phyloP scores from a whole-genome alignment of 2,113 vertebrate species.

The Pangasianodon hypophthalmus region DNA sequence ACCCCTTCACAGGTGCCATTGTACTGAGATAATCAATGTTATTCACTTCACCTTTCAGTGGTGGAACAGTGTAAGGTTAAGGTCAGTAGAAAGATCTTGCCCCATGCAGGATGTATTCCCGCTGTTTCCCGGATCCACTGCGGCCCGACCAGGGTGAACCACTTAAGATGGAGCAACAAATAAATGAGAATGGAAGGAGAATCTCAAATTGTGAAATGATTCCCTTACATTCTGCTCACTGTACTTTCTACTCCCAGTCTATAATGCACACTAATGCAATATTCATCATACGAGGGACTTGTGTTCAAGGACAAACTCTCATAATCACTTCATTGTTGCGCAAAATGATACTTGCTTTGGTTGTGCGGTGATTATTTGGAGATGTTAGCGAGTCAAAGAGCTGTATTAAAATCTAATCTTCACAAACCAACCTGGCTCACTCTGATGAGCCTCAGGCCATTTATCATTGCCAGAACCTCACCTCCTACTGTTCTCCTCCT shows the following conservation, averaged over 20 bases:
- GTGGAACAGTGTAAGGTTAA: background rate
- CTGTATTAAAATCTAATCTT: conserved; percentile 81
- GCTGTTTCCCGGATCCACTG: background rate
- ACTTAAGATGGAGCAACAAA: background rate
- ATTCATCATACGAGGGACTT: conserved; percentile 44
- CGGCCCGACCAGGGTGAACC: background rate
- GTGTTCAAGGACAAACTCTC: conserved; percentile 69
- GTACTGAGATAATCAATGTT: no score
- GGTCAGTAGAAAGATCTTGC: background rate
- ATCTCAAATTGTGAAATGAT: background rate
- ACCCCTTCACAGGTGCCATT: no score
- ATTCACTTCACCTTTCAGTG: no score
- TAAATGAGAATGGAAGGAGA: background rate
- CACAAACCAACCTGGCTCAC: conserved; percentile 75
- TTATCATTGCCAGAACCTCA: conserved; percentile 79
- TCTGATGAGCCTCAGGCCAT: conserved; percentile 74
- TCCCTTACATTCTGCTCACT: background rate
- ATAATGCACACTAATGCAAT: conserved; percentile 45
- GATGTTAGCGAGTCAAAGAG: conserved; percentile 67
- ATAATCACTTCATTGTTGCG: conserved; percentile 66
- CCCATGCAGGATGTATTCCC: background rate
- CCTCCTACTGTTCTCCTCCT: conserved; percentile 67
- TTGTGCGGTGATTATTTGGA: conserved; percentile 70
- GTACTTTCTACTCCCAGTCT: conserved; percentile 4
- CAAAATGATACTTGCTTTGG: conserved; percentile 74